Conservation (phyloP, 1,140 invertebrate species). For the Drosophila simulans region DNA sequence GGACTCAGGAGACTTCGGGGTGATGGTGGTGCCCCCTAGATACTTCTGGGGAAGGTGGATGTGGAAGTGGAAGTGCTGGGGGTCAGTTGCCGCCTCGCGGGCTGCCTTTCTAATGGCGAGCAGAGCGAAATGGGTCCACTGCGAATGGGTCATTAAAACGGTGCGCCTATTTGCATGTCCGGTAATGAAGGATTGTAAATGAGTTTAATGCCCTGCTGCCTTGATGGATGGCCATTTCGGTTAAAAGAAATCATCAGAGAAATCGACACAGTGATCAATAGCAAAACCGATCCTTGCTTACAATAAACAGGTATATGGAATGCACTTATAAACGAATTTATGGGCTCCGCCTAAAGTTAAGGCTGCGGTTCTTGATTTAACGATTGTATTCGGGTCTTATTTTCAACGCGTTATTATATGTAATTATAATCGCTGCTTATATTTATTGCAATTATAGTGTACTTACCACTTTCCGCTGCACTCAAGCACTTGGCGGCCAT, state of each 20-base stretch:
- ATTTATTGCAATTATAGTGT: background rate
- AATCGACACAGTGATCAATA: slow-evolving; percentile 26
- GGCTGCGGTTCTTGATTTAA: background rate
- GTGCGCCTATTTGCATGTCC: slow-evolving; percentile 32
- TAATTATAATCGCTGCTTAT: no score
- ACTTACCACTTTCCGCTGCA: slow-evolving; percentile 77
- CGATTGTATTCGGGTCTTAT: background rate
- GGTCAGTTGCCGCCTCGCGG: slow-evolving; percentile 75
- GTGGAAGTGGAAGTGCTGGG: slow-evolving; percentile 57
- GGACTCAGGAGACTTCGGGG: background rate
- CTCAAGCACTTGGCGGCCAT: slow-evolving; percentile 75
- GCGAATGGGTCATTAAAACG: slow-evolving; percentile 63
- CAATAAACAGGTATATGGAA: no score
- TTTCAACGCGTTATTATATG: background rate
- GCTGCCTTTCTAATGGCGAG: slow-evolving; percentile 75
- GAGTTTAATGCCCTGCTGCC: slow-evolving; percentile 61
- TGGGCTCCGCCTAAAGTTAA: background rate
- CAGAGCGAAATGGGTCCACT: slow-evolving; percentile 54
- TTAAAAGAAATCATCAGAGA: slow-evolving; percentile 5
- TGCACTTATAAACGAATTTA: slow-evolving; percentile 5
- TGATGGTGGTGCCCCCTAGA: no score
- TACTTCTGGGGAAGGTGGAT: slow-evolving; percentile 15
- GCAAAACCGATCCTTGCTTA: no score
- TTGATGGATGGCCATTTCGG: slow-evolving; percentile 61
- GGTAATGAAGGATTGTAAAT: slow-evolving; percentile 79